Conservation (phyloP, 2,888 invertebrate species). For the Ganaspis brasiliensis region DNA sequence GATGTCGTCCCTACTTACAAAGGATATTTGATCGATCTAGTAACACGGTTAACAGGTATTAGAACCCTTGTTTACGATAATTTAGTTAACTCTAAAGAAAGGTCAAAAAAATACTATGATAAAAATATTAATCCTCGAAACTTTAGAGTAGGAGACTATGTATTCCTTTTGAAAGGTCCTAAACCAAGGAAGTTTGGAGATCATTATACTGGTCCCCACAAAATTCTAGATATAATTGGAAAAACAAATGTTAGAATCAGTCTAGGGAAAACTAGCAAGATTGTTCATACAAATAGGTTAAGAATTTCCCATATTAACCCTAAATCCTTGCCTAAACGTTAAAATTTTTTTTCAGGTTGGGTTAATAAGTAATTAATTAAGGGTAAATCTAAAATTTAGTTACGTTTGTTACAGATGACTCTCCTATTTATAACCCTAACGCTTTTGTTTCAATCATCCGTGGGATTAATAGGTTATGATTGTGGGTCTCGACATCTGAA, state of each 20-base stretch:
- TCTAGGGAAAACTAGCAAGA: background rate
- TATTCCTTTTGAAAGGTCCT: constrained; percentile 50
- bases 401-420: no score
- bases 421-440: no score
- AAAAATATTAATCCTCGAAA: constrained; percentile 45
- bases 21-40: constrained; percentile 46
- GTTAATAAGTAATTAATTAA: no score
- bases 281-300: background rate
- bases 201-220: constrained; percentile 52
- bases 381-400: no score
- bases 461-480: background rate
- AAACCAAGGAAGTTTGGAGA: constrained; percentile 51
- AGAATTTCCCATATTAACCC: background rate
- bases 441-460: no score
- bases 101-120: constrained; percentile 55
- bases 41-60: constrained; percentile 42
- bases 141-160: constrained; percentile 52
- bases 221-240: constrained; percentile 49
- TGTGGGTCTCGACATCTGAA: background rate
- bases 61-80: constrained; percentile 46
- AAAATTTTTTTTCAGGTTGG: no score
- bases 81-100: constrained; percentile 50
- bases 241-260: background rate
- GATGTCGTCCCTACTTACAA: background rate
- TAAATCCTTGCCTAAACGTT: no score